Evolutionary conservation across 2,797 vertebrate genomes (phyloP), one percentile per base, ranked within the genome.

Genomic region (Muscicapa striata): DNA sequence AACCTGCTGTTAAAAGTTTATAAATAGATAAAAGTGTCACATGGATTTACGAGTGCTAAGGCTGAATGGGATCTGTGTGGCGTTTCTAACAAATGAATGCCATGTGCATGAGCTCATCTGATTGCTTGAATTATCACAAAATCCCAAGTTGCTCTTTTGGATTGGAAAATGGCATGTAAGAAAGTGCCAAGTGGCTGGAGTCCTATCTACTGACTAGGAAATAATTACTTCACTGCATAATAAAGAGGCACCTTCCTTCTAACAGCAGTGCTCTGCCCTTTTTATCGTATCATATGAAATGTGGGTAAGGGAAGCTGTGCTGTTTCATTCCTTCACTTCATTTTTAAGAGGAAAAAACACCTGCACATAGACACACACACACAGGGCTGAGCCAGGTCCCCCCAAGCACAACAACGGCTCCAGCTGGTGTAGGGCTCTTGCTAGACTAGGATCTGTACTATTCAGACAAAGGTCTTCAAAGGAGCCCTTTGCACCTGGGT

Each of bases 21-120:
- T 94, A 97, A 94, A 96, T 96, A 96, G 95, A 96, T 96, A 95
- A 96, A 96, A 96, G 87, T 79, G 91, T 93, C 93, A 96, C 85
- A 91, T 67, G 91, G 89, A 97, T 93, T 96, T 95, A 96, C 15
- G 82, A 94, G 77, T 70, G 80, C 59, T 61, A 63, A 82, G 74
- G 67, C 67, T 96, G 89, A 94, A 95, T 84, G 91, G 67, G 94
- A 93, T 88, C 93, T 84, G 63, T 69, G 66, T 94, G 87, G 79
- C 0, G 2, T 88, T 96, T 73, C 85, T 70, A 79, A 91, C 73
- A 58, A 92, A 94, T 91, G 67, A 87, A 96, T 96, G 83, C 93
- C 95, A 93, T 76, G 80, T 67, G 87, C 91, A 93, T 96, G 95
- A 97, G 94, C 74, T 95, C 96, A 96, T 95, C 89, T 67, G 75